Evolutionary conservation across 53 echinoderm and acorn worm genomes (phyloP), one percentile per base, ranked within the genome.

Genomic region (Mesocentrotus franciscanus): DNA sequence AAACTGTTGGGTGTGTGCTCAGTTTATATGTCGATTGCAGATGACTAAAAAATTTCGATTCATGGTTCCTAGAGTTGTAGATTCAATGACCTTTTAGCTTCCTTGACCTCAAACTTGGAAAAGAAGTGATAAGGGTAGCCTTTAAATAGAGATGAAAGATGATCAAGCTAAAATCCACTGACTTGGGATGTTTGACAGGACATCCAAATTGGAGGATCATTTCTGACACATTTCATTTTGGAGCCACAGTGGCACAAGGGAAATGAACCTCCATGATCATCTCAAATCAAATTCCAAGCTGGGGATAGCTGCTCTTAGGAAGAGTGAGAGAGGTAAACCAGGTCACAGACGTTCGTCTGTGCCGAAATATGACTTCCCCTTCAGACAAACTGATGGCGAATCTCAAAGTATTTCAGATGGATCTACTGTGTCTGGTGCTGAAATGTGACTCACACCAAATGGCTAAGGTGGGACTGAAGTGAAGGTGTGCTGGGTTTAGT

Each of bases 281-380:
- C 81, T 33, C 6, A 81, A 81, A 81, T 81, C 81, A 81, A 42
- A 81, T 81, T 81, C 42, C 20, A 42, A 81, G 12, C 33, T 33
- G 7, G 81, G 39, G 27, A 42, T 81, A 33, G 81, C 64, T 64
- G 20, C 64, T 64, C 64, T 64, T 64, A 36, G 15, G 90, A 15
- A 90, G 59, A 59, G 18, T 20, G 59, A 49, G 17, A 57, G 57
- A 85, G 55, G 55, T 24, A 57, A 85, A 56, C 87, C 90, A 90
- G 90, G 90, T 58, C 90, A 90, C 90, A 90, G 90, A 61, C 90
- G 26, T 60, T 30, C 29, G 61, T 17, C 29, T 15, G 58, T 90
- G 90, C 61, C 61, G 90, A 90, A 90, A 90, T 60, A 90, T 60
- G 90, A 90, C 90, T 90, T 90, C 90, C 90, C 61, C 90, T 56